Evolutionary conservation across 2,888 invertebrate species (phyloP).

Genomic region (Drosophila basisetae): DNA sequence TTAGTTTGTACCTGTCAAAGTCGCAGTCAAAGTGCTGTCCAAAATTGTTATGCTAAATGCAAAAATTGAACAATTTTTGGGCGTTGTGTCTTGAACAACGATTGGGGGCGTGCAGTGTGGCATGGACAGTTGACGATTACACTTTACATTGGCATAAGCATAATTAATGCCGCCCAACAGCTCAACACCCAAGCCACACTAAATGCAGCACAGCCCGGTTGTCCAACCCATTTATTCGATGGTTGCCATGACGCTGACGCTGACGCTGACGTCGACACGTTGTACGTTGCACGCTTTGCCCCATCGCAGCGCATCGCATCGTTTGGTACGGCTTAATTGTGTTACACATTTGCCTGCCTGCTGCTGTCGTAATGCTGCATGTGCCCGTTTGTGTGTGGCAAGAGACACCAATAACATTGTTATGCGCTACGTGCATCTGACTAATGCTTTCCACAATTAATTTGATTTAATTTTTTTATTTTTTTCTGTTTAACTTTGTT

Average conservation of each 20-base stretch:
- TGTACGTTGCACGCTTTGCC: background rate
- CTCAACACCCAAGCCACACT: background rate
- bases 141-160: slow-evolving; percentile 18
- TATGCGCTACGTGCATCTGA: slow-evolving; percentile 3
- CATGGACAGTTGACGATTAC: slow-evolving; percentile 10
- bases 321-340: slow-evolving; percentile 54
- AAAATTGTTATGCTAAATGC: slow-evolving; percentile 46
- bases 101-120: slow-evolving; percentile 1
- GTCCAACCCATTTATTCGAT: background rate
- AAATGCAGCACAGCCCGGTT: slow-evolving; percentile 4
- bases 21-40: slow-evolving; percentile 43
- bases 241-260: slow-evolving; percentile 6
- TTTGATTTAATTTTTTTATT: background rate
- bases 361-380: slow-evolving; percentile 50
- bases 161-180: slow-evolving; percentile 31
- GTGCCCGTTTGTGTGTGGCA: slow-evolving; percentile 6
- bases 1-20: slow-evolving; percentile 34
- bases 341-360: slow-evolving; percentile 52
- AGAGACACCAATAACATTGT: background rate
- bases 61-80: slow-evolving; percentile 72
- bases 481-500: background rate
- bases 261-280: background rate
- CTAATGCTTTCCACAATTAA: background rate
- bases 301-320: slow-evolving; percentile 3
- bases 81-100: slow-evolving; percentile 18